These are phyloP conservation scores for Parasteatoda tepidariorum DNA, from an alignment of 1,140 invertebrate genomes.

Conservation along the genomic window DNA sequence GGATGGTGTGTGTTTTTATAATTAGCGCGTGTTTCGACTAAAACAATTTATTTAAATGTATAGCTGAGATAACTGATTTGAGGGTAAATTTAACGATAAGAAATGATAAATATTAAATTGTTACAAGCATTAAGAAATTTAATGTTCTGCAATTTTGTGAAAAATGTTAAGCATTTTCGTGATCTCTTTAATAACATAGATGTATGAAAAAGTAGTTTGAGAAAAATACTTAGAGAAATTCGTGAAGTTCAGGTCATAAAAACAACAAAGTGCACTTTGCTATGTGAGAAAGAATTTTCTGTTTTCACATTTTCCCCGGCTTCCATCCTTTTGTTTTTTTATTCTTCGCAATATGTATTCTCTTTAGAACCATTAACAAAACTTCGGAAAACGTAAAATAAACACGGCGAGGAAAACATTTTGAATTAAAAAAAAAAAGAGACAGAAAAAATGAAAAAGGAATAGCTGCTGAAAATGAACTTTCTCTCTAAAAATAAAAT, in stretches of 20 bases:
- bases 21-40: no score
- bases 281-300: background rate
- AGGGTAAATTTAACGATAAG: no score
- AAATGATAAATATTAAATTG: no score
- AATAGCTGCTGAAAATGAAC: conserved; percentile 44
- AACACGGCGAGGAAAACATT: background rate
- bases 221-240: background rate
- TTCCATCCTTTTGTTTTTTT: background rate
- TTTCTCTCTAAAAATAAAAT: background rate
- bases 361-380: conserved; percentile 41
- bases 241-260: background rate
- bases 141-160: no score
- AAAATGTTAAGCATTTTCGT: background rate
- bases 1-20: no score
- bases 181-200: background rate
- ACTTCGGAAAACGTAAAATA: conserved; percentile 25
- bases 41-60: no score
- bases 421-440: background rate
- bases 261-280: background rate
- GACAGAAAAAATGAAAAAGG: conserved; percentile 13
- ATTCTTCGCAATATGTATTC: background rate
- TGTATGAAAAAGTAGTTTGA: background rate
- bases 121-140: no score
- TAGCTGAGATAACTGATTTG: no score
- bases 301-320: background rate